Evolutionary conservation across 2,113 vertebrate genomes (phyloP).

Genomic region (Gallinago paraguaiae): DNA sequence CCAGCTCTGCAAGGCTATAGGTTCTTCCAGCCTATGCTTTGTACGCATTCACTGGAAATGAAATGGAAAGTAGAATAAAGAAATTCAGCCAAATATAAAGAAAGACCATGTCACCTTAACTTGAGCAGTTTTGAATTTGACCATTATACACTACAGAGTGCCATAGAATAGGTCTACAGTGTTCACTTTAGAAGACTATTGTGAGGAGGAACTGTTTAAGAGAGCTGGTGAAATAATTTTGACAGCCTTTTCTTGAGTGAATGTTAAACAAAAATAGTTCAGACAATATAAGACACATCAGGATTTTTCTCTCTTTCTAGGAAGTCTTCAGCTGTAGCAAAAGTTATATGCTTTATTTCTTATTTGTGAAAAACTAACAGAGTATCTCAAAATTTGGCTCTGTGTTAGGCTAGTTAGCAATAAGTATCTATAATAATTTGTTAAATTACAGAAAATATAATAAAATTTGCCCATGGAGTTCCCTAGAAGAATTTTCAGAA

Average conservation of each 20-base stretch:
- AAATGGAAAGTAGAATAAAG: neutral
- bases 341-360: neutral
- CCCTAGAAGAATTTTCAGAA: neutral
- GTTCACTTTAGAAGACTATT: neutral
- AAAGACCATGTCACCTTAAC: neutral
- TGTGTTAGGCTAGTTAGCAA: neutral
- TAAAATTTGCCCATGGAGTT: neutral
- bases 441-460: neutral
- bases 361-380: neutral
- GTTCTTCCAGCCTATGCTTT: neutral
- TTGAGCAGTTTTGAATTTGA: neutral
- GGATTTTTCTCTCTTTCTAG: neutral
- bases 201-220: neutral
- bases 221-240: neutral
- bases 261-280: neutral
- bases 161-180: neutral
- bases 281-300: neutral
- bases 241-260: neutral
- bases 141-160: neutral
- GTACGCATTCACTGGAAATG: neutral
- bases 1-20: neutral
- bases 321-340: neutral
- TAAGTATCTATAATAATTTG: neutral
- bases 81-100: neutral
- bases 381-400: neutral